Percentiles rank a stretch among this genome's conserved stretches.
Evolutionary conservation across 2,888 invertebrate genomes (phyloP).

Genomic region (Plebejus argus): DNA sequence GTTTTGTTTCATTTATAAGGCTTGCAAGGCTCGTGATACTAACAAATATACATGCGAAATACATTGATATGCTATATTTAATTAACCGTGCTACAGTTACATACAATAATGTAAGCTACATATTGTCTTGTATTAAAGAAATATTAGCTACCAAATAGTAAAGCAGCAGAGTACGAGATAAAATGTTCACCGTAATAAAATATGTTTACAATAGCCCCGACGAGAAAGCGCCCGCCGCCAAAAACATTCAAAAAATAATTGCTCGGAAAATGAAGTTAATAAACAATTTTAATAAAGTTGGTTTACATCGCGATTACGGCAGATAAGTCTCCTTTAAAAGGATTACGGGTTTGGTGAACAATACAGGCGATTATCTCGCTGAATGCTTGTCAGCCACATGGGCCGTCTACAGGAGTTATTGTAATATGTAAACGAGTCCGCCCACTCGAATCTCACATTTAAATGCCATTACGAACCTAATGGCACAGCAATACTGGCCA

Average conservation of each 20-base stretch:
- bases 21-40: background rate
- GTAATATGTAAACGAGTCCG: slow-evolving; percentile 65
- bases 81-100: too few species aligned
- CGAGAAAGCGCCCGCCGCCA: background rate
- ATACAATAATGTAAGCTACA: too few species aligned
- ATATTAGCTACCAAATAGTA: background rate
- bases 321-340: slow-evolving; percentile 67
- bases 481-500: slow-evolving; percentile 41
- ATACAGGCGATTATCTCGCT: slow-evolving; percentile 67
- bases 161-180: background rate
- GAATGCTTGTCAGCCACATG: slow-evolving; percentile 68
- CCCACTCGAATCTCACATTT: slow-evolving; percentile 51
- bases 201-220: slow-evolving; percentile 4
- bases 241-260: slow-evolving; percentile 30
- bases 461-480: slow-evolving; percentile 58
- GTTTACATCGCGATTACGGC: slow-evolving; percentile 58
- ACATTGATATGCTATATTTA: too few species aligned
- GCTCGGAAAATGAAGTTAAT: slow-evolving; percentile 49
- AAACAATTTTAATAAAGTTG: slow-evolving; percentile 64
- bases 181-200: background rate
- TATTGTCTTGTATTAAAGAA: background rate
- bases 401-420: slow-evolving; percentile 54
- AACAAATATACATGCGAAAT: background rate
- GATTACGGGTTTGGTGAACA: slow-evolving; percentile 68
- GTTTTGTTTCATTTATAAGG: slow-evolving; percentile 3